phyloP scores from a whole-genome alignment of 2,888 invertebrate genomes.

The Smittia aterrima region DNA sequence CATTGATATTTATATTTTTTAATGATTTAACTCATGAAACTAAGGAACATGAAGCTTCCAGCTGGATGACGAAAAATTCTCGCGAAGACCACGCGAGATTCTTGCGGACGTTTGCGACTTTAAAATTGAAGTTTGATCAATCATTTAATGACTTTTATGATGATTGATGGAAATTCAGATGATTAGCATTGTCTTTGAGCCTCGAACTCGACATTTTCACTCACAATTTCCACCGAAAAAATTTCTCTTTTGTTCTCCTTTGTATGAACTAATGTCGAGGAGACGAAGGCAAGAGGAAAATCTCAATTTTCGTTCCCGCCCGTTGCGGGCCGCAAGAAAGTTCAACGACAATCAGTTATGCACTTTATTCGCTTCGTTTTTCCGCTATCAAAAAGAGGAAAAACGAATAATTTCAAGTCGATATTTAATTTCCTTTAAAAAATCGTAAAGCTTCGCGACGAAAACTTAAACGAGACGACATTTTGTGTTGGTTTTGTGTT shows the following conservation, averaged over 20 bases:
- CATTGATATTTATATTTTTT: neutral
- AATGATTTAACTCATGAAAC: neutral
- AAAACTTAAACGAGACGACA: too few species aligned
- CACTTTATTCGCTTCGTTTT: neutral
- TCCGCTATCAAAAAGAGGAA: constrained; percentile 4
- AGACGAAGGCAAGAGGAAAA: neutral
- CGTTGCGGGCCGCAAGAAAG: neutral
- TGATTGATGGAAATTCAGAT: neutral
- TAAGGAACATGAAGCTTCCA: neutral
- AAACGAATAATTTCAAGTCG: neutral
- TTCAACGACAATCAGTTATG: neutral
- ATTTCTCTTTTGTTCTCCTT: neutral
- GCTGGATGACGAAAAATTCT: neutral
- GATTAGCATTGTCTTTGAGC: neutral
- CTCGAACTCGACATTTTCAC: constrained; percentile 6
- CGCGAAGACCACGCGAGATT: neutral
- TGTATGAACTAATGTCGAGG: too few species aligned
- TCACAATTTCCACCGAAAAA: constrained; percentile 14
- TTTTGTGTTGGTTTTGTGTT: too few species aligned
- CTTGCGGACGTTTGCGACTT: neutral
- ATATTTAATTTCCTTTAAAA: neutral
- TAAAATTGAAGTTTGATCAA: neutral
- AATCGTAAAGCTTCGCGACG: too few species aligned
- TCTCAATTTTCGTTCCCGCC: neutral
- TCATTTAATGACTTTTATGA: neutral